A percentile compares a stretch with the other conserved stretches of the same genome.
Conservation (phyloP, 2,797 vertebrate species). For the Silurus aristotelis region DNA sequence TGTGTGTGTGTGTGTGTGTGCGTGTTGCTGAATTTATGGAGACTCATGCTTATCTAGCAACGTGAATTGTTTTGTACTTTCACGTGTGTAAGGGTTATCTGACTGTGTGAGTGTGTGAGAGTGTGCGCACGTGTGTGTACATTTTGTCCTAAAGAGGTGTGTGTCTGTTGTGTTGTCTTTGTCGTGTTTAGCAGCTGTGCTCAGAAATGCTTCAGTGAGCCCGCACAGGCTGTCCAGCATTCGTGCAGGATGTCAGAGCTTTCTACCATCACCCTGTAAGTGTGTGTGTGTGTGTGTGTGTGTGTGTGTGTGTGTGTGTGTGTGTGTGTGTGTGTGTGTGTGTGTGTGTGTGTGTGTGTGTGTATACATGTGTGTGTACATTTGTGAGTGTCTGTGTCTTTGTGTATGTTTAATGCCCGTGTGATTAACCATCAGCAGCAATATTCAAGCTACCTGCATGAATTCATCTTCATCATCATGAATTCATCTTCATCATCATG, state of each 20-base stretch:
- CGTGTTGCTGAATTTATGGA: slow-evolving; percentile 21
- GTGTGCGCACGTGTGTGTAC: slow-evolving; percentile 66
- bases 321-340: slow-evolving; percentile 55
- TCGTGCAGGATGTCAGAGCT: slow-evolving; percentile 99
- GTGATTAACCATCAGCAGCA: slow-evolving; percentile 15
- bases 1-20: background rate
- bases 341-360: slow-evolving; percentile 40
- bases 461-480: background rate
- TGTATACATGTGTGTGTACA: slow-evolving; percentile 52
- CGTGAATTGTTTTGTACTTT: background rate
- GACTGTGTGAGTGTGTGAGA: slow-evolving; percentile 62
- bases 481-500: background rate
- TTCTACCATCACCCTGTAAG: slow-evolving; percentile 99
- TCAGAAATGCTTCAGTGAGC: slow-evolving; percentile 99
- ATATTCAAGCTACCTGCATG: slow-evolving; percentile 6
- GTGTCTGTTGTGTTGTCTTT: slow-evolving; percentile 87
- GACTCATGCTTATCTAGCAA: background rate
- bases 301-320: slow-evolving; percentile 39
- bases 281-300: slow-evolving; percentile 69
- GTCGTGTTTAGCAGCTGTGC: slow-evolving; percentile 99
- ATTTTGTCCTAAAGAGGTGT: slow-evolving; percentile 60
- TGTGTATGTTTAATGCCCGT: background rate
- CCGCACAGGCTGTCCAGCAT: slow-evolving; percentile 96
- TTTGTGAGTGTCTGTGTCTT: slow-evolving; percentile 42
- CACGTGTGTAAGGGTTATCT: background rate